Conservation (phyloP, 2,797 vertebrate species). For the Microchirus variegatus region DNA sequence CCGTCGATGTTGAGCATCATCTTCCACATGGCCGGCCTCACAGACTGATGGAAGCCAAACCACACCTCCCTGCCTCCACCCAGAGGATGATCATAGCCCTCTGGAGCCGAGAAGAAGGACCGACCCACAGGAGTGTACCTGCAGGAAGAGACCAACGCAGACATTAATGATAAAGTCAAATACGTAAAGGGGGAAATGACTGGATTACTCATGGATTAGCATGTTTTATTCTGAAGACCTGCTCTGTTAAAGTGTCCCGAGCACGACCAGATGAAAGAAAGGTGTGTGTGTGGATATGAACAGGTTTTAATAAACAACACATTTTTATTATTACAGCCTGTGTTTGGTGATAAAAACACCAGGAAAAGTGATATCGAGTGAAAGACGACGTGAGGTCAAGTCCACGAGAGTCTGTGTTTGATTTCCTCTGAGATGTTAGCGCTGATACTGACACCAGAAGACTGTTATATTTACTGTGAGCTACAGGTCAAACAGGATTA, state of each 20-base stretch:
- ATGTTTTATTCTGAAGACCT: neutral
- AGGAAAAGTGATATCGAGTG: conserved; percentile 36
- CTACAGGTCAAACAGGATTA: conserved; percentile 13
- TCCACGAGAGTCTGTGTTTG: conserved; percentile 41
- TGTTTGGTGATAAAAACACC: conserved; percentile 32
- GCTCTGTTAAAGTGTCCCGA: conserved; percentile 25
- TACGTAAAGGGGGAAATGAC: too few species aligned
- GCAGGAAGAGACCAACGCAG: neutral
- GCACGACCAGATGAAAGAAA: conserved; percentile 42
- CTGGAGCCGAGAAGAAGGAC: conserved; percentile 98
- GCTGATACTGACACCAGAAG: conserved; percentile 42
- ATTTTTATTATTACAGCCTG: conserved; percentile 57
- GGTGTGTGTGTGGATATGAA: conserved; percentile 47
- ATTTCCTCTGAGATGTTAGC: conserved; percentile 60
- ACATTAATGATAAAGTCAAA: too few species aligned
- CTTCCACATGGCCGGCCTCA: conserved; percentile 99
- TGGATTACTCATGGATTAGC: too few species aligned
- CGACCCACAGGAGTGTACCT: conserved; percentile 99
- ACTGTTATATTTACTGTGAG: conserved; percentile 38
- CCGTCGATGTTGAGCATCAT: conserved; percentile 99
- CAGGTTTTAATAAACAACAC: conserved; percentile 56
- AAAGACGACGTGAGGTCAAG: conserved; percentile 32
- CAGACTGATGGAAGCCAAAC: conserved; percentile 99
- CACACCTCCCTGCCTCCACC: conserved; percentile 98
- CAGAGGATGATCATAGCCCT: conserved; percentile 97